Conservation (phyloP, 2,113 vertebrate genomes). For the Clarias batrachus region DNA sequence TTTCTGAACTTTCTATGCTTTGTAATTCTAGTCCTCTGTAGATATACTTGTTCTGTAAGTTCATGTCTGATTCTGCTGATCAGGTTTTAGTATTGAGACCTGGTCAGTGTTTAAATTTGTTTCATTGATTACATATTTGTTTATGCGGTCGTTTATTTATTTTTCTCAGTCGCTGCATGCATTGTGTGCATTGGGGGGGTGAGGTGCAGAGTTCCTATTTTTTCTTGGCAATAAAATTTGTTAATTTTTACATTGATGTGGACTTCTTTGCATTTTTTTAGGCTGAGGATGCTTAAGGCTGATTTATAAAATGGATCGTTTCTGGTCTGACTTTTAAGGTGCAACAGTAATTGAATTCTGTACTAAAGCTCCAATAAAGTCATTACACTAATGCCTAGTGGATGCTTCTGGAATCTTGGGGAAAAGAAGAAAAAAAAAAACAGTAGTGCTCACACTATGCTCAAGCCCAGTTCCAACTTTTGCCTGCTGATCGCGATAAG, state of each 20-base stretch:
- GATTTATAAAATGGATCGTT: background rate
- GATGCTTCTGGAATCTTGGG: background rate
- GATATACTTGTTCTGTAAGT: background rate
- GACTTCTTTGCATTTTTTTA: background rate
- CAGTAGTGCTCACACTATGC: background rate
- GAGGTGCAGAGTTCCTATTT: background rate
- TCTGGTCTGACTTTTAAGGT: background rate
- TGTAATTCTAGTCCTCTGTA: background rate
- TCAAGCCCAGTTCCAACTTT: background rate
- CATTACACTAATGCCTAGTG: background rate
- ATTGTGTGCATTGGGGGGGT: background rate
- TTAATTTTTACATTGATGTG: background rate
- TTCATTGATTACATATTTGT: background rate
- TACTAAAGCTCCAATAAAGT: background rate
- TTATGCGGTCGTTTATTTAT: background rate
- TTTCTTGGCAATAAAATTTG: slow-evolving; percentile 15
- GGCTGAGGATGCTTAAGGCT: background rate
- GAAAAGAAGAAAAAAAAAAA: too few species aligned
- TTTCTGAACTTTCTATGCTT: background rate
- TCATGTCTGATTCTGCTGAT: background rate
- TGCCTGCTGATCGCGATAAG: too few species aligned
- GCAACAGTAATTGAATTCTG: background rate
- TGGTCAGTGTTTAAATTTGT: background rate
- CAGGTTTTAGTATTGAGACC: background rate
- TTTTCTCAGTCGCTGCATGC: background rate